Evolutionary conservation across 2,888 invertebrate genomes (phyloP).

Genomic region (Gymnocheta viridis): DNA sequence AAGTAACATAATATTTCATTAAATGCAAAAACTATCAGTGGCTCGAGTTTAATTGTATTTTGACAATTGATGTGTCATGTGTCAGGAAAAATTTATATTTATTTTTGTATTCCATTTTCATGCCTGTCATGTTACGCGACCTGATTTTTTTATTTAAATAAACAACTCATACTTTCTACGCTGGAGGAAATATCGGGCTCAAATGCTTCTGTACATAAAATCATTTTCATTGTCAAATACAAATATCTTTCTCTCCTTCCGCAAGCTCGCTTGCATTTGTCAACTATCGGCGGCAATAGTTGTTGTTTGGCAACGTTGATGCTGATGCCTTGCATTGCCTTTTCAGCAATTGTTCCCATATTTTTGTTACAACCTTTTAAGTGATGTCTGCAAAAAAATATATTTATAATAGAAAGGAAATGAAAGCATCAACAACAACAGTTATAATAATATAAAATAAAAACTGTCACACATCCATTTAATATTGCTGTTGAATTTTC

Average conservation of each 20-base stretch:
- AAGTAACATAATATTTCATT: conserved; percentile 13
- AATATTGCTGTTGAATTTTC: conserved; percentile 42
- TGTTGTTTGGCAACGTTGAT: conserved; percentile 6
- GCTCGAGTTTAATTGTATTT: conserved; percentile 74
- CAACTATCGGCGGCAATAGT: conserved; percentile 20
- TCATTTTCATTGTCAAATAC: conserved; percentile 7
- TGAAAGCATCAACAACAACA: conserved; percentile 21
- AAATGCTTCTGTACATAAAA: background rate
- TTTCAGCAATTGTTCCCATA: conserved; percentile 61
- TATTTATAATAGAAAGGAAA: conserved; percentile 13
- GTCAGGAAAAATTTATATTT: conserved; percentile 71
- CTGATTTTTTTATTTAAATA: conserved; percentile 39
- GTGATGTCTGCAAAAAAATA: conserved; percentile 38
- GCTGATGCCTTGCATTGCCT: conserved; percentile 2
- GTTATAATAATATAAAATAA: conserved; percentile 40
- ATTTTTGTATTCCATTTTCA: conserved; percentile 33
- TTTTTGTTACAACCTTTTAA: conserved; percentile 62
- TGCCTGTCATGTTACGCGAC: conserved; percentile 64
- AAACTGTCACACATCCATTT: conserved; percentile 63
- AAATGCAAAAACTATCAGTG: conserved; percentile 9
- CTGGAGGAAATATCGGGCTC: background rate
- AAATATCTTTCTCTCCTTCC: background rate
- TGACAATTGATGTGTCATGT: conserved; percentile 80
- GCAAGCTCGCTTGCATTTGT: background rate
- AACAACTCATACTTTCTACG: conserved; percentile 35